Base-by-base conservation (phyloP, 2,888 invertebrate species). In the Acleris holmiana region DNA sequence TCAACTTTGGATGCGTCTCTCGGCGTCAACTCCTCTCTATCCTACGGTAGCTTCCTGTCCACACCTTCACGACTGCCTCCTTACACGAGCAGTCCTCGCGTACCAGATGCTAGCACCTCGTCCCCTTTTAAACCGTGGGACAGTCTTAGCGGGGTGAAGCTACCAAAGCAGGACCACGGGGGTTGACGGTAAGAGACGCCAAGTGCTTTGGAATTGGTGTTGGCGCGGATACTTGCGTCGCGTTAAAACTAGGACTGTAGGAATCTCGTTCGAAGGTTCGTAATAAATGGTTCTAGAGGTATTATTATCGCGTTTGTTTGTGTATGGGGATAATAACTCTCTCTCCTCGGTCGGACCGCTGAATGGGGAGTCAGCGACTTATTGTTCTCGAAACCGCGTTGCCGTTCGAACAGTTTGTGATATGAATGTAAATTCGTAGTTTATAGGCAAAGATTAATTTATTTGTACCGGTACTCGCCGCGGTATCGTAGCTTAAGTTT, bases 21-120 rank as follows among this genome's bases (percentile, higher is more conserved):
- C 61, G 91, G 92, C 71, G 86, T 91, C 84, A 91, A 91, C 83
- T 91, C 92, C 72, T 91, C 91, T 15, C 68, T 92, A 65, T 90
- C 91, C 44, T 92, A 90, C 72, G 88, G 91, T 19, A 91, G 91
- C 68, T 92, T 92, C 71, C 73, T 92, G 21, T 88, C 91, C 0
- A 85, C 89, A 0, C 89, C 91, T 5, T 80, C 89, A 17, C 82
- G 92, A 18, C 71, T 91, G 51, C 87, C 87, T 23, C 78, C 90
- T 68, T 92, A 87, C 69, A 90, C 92, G 2, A 92, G 92, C 72
- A 92, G 92, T 73, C 92, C 92, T 7, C 80, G 89, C 61, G 79
- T 86, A 69, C 81, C 84, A 18, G 91, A 91, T 60, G 76, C 85
- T 15, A 83, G 82, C 56, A 80, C 83, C 2, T 84, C 86, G 0